phyloP scores from a whole-genome alignment of 2,888 invertebrate genomes.

The Lamproptera curius region DNA sequence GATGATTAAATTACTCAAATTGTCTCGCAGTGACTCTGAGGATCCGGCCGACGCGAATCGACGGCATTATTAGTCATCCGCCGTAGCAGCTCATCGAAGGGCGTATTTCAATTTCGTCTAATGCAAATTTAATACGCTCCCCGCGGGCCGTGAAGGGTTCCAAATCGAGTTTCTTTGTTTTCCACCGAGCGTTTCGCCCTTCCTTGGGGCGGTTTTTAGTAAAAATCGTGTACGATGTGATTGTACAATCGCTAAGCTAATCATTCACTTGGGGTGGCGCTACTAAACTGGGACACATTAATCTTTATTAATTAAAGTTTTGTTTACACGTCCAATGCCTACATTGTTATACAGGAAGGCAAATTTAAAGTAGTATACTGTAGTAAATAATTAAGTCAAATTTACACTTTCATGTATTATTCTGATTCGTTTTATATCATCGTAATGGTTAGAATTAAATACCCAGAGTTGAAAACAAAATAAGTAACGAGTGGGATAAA shows the following conservation, averaged over 20 bases:
- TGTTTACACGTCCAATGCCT: constrained; percentile 25
- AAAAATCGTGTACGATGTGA: constrained; percentile 26
- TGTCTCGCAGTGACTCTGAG: constrained; percentile 68
- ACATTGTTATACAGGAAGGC: no score
- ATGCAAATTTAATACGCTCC: constrained; percentile 77
- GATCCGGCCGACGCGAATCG: constrained; percentile 60
- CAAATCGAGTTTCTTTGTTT: constrained; percentile 69
- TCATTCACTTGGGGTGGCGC: constrained; percentile 53
- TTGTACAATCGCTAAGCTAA: constrained; percentile 35
- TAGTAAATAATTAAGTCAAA: no score
- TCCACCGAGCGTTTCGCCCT: constrained; percentile 37
- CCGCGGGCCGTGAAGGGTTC: constrained; percentile 57
- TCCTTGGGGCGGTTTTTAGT: constrained; percentile 27
- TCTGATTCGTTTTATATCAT: no score
- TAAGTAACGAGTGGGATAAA: no score
- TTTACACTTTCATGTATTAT: no score
- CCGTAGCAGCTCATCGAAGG: constrained; percentile 69
- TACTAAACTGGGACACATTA: constrained; percentile 60
- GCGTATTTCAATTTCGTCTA: constrained; percentile 75
- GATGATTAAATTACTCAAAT: constrained; percentile 74
- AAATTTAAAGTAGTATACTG: no score
- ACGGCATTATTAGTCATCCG: constrained; percentile 72
- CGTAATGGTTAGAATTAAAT: no score
- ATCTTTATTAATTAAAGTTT: constrained; percentile 66
- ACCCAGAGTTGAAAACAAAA: no score